Percentiles rank a stretch among this genome's conserved stretches.
Evolutionary conservation across 1,140 invertebrate genomes (phyloP).

Genomic region (Neodiprion virginianus): DNA sequence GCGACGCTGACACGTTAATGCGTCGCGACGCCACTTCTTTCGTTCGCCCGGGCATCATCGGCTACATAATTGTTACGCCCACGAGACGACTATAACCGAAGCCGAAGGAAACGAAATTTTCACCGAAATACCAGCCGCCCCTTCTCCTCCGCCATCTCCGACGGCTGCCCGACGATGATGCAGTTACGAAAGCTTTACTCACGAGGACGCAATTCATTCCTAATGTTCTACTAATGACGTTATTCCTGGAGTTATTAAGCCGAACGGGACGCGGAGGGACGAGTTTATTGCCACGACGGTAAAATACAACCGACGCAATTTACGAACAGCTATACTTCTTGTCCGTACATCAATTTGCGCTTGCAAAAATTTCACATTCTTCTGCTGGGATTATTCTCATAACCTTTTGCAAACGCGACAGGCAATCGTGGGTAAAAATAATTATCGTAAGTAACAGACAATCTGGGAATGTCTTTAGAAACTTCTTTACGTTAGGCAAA

Average conservation of each 20-base stretch:
- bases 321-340: not conserved
- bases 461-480: no score
- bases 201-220: not conserved
- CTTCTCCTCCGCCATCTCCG: no score
- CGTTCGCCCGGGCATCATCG: conserved; percentile 32
- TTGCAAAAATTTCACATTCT: no score
- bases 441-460: no score
- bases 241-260: conserved; percentile 5
- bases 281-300: not conserved
- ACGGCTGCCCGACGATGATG: no score
- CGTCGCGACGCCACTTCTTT: conserved; percentile 21
- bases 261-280: conserved; percentile 4
- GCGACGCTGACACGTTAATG: conserved; percentile 41
- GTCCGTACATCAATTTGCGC: no score
- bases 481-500: no score
- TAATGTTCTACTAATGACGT: conserved; percentile 7
- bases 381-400: no score
- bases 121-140: no score
- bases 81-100: not conserved
- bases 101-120: not conserved
- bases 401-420: no score
- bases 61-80: conserved; percentile 39
- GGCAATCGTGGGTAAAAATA: no score
- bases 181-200: not conserved
- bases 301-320: not conserved